Evolutionary conservation across 2,888 invertebrate species (phyloP).

Genomic region (Halictus ligatus): DNA sequence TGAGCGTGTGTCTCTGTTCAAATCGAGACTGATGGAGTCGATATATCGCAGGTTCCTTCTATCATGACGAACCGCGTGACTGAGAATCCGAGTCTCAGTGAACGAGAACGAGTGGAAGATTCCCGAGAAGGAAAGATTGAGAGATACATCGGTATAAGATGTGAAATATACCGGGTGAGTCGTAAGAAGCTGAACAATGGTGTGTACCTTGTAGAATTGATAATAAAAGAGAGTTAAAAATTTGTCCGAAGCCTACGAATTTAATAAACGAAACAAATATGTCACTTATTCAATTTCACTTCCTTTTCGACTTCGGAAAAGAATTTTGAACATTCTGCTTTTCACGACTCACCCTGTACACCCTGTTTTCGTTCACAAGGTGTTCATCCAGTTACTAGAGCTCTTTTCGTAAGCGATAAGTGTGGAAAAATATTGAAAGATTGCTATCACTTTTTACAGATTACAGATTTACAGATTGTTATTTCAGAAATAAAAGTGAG

Average conservation of each 20-base stretch:
- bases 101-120: constrained; percentile 9
- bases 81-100: constrained; percentile 8
- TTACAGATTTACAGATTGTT: not conserved
- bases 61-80: constrained; percentile 3
- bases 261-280: not conserved
- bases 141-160: constrained; percentile 1
- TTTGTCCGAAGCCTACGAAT: not conserved
- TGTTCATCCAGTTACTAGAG: not conserved
- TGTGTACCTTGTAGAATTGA: not conserved
- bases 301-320: not conserved
- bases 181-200: not conserved
- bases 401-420: not conserved
- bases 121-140: constrained; percentile 1
- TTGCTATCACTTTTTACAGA: not conserved
- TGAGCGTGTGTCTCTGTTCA: not conserved
- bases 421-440: not conserved
- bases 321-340: not conserved
- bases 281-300: not conserved
- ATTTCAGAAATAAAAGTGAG: not conserved
- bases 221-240: not conserved
- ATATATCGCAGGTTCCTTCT: not conserved
- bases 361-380: not conserved
- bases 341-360: not conserved
- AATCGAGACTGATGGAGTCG: not conserved
- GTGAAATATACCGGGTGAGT: not conserved